These are phyloP conservation scores for Bicyclus anynana DNA, from an alignment of 1,140 invertebrate genomes.

Conservation along the genomic window DNA sequence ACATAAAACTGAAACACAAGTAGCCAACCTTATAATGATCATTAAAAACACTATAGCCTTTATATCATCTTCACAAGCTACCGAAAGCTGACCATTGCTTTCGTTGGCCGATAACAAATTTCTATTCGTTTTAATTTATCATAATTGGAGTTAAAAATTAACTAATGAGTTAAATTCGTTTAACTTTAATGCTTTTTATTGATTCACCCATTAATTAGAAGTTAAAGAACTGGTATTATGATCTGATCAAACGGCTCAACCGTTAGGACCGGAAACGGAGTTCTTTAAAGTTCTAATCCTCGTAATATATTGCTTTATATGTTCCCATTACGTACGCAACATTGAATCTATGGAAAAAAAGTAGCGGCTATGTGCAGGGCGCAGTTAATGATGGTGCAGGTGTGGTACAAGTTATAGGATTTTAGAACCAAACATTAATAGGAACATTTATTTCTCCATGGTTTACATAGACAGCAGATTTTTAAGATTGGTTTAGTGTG, in stretches of 20 bases:
- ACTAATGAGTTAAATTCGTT: constrained; percentile 30
- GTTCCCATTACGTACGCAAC: constrained; percentile 51
- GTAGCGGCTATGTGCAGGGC: constrained; percentile 26
- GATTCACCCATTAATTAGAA: constrained; percentile 26
- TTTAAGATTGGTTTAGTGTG: too few relatives aligned
- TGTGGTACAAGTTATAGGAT: constrained; percentile 27
- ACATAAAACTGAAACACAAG: not conserved
- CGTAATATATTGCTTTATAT: constrained; percentile 43
- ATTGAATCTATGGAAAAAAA: constrained; percentile 45
- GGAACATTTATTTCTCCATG: too few relatives aligned
- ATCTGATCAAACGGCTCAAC: constrained; percentile 15
- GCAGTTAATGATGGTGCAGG: constrained; percentile 38
- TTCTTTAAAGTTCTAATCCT: constrained; percentile 33
- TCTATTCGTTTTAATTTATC: constrained; percentile 16
- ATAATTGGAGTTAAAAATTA: constrained; percentile 14
- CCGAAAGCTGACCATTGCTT: not conserved
- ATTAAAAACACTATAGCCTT: not conserved
- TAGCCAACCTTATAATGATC: not conserved
- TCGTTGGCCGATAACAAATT: not conserved
- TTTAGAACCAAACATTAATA: too few relatives aligned
- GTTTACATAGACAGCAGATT: too few relatives aligned
- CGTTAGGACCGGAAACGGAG: constrained; percentile 40
- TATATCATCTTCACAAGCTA: not conserved
- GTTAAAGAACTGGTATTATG: not conserved
- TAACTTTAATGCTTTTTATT: constrained; percentile 27